Conservation (phyloP, 2,797 vertebrate species). For the Sparus aurata region DNA sequence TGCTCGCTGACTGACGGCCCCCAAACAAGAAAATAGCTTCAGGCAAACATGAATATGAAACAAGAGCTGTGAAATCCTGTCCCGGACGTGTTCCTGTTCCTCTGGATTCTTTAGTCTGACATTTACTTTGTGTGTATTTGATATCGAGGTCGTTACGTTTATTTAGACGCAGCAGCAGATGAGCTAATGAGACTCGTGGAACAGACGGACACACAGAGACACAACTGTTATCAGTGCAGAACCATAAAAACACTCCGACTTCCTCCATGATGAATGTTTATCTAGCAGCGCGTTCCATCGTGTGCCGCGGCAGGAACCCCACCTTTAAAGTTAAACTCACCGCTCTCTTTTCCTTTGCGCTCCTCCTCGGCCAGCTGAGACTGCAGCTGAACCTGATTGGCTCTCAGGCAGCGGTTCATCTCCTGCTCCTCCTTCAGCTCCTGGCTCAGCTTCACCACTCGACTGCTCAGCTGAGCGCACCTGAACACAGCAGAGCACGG, state of each 20-base stretch:
- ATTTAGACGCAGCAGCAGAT: no score
- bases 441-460: conserved; percentile 89
- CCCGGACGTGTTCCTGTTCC: accelerated
- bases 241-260: not conserved
- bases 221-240: no score
- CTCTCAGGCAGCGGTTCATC: conserved; percentile 95
- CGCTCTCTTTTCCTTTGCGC: conserved; percentile 85
- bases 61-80: not conserved
- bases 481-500: conserved; percentile 69
- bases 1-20: not conserved
- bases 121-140: no score
- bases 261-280: not conserved
- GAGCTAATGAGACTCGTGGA: not conserved
- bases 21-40: not conserved
- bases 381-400: conserved; percentile 94
- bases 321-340: conserved; percentile 54
- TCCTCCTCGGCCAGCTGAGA: conserved; percentile 92
- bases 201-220: no score
- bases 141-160: no score
- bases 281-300: not conserved
- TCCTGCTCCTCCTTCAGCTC: conserved; percentile 98
- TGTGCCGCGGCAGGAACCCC: no score
- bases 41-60: not conserved
- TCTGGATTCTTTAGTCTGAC: conserved; percentile 1
- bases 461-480: conserved; percentile 90